Evolutionary conservation across 1,140 invertebrate species (phyloP), one percentile per base, ranked within the genome.

Genomic region (Centruroides vittatus): DNA sequence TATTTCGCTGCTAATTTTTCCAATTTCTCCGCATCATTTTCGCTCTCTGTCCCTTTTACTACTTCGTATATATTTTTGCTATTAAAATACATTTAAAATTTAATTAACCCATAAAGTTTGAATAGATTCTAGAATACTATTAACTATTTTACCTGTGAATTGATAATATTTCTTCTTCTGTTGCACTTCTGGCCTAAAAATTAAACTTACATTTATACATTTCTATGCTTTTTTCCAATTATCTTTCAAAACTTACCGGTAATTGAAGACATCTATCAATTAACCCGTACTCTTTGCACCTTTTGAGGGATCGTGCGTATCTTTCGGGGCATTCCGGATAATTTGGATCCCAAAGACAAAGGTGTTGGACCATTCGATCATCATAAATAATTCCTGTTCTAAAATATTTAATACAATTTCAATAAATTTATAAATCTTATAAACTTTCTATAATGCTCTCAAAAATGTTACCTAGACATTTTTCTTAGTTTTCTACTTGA

Each of bases 291-390:
- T 89, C 81, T 59, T 80, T 72, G 66, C 88, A 90, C 81, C 86
- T 82, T 53, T 87, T 75, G n/a, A 90, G 73, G 50, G 88, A 75
- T 59, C 74, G 73, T 6, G 76, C 80, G 53, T 89, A 81, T 68
- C 91, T 78, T 58, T 84, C 81, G 1, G 90, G 89, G 67, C 81
- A 81, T 73, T 96, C 91, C 4, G 86, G 85, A 75, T 93, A 88
- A 57, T 82, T 79, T 5, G 76, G 66, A 74, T 93, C 89, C 90
- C 90, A 94, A 0, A 86, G 73, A 70, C 88, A 93, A 13, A 73
- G 68, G 70, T 93, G 90, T 57, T 87, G 79, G 2, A 77, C 69
- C 87, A 93, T 91, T 3, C 79, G 76, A 55, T 79, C 75, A 71
- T 93, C 86, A 67, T 84, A 91, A 51, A 89, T 78, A 4, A 94